Evolutionary conservation across 2,113 vertebrate species (phyloP).

Genomic region (Myocastor coypus): DNA sequence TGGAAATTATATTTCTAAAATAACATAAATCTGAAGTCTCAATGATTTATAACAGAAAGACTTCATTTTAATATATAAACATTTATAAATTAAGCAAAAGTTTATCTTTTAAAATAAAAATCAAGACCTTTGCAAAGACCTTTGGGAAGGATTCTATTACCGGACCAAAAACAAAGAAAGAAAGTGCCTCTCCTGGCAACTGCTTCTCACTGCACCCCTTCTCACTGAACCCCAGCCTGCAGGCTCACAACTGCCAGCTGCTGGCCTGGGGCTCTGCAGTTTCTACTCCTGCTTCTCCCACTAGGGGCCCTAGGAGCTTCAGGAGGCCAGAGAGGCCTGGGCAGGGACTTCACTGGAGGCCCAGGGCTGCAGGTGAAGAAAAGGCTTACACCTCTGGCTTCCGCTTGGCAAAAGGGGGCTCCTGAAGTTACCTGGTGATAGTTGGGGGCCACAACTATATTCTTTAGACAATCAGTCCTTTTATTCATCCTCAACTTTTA

Average conservation of each 20-base stretch:
- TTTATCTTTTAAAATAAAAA: background rate
- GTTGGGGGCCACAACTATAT: background rate
- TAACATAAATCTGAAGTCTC: slow-evolving; percentile 9
- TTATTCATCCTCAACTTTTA: background rate
- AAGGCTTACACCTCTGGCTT: background rate
- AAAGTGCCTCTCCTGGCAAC: background rate
- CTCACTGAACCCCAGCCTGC: background rate
- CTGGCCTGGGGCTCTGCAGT: background rate
- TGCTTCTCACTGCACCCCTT: fast-evolving
- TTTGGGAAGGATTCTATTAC: background rate
- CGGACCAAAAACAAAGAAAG: background rate
- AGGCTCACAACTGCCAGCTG: background rate
- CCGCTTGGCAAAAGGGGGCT: background rate
- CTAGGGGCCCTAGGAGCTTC: background rate
- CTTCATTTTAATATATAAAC: background rate
- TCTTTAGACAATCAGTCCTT: background rate
- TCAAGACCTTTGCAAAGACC: background rate
- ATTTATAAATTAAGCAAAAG: background rate
- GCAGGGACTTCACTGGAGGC: background rate
- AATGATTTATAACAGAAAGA: background rate
- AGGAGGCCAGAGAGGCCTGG: too few species aligned
- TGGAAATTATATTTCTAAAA: background rate
- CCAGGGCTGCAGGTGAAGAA: background rate
- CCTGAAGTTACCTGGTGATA: background rate
- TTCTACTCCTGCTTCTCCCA: background rate